Percentiles rank a stretch among this genome's conserved stretches.
These are phyloP conservation scores for Mobula birostris DNA, from an alignment of 2,113 vertebrate genomes.

Conservation along the genomic window DNA sequence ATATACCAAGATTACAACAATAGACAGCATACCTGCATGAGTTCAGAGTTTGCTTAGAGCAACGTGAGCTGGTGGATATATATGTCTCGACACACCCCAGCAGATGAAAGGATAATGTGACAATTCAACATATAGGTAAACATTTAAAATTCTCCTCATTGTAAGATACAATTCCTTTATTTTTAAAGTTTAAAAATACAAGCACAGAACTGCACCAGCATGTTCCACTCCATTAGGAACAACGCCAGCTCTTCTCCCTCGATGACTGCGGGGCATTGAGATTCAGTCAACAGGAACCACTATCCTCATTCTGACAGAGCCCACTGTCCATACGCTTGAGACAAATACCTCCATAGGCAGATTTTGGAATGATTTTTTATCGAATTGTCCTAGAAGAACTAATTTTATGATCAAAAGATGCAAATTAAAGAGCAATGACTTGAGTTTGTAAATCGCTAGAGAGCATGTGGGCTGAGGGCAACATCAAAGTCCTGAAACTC, in stretches of 20 bases:
- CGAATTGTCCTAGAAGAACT: not conserved
- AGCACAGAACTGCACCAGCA: not conserved
- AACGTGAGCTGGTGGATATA: conserved; percentile 15
- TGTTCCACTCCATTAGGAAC: not conserved
- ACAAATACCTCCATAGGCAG: not conserved
- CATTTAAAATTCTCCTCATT: not conserved
- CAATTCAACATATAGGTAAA: conserved; percentile 19
- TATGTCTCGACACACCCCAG: not conserved
- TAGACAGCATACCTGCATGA: conserved; percentile 28
- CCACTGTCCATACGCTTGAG: not conserved
- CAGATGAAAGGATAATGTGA: conserved; percentile 3
- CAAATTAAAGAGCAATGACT: not conserved
- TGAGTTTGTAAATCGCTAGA: not conserved
- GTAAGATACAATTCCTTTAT: not conserved
- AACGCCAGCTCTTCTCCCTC: not conserved
- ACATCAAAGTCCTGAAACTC: not conserved
- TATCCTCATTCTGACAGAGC: not conserved
- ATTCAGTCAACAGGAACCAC: not conserved
- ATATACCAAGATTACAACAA: not conserved
- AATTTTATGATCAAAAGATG: not conserved
- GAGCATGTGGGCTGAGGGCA: no score
- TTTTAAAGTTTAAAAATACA: not conserved
- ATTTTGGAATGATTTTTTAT: conserved; percentile 10
- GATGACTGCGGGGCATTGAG: not conserved
- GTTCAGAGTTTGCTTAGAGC: conserved; percentile 28